Percentiles rank a stretch among this genome's conserved stretches.
These are phyloP conservation scores for Paradoxurus hermaphroditus DNA, from an alignment of 2,113 vertebrate species.

Conservation along the genomic window DNA sequence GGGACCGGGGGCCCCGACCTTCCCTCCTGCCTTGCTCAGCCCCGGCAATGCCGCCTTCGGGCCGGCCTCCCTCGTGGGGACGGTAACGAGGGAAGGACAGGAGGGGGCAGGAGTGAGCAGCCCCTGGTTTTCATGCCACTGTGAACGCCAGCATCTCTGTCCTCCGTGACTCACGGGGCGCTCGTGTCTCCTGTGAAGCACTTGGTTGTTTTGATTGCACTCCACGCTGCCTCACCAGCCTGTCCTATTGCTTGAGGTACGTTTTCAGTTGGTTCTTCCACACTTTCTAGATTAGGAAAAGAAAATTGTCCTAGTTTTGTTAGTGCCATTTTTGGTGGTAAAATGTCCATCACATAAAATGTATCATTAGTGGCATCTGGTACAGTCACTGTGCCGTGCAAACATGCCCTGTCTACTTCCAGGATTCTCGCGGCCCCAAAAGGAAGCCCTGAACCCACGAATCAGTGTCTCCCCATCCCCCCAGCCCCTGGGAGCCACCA, in stretches of 20 bases:
- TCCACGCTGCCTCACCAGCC: background rate
- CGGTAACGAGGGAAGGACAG: background rate
- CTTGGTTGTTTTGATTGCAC: background rate
- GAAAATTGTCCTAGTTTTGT: background rate
- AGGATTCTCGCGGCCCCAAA: background rate
- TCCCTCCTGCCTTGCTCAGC: background rate
- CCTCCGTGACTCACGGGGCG: background rate
- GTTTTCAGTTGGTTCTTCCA: background rate
- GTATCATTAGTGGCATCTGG: background rate
- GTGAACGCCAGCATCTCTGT: background rate
- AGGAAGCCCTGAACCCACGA: background rate
- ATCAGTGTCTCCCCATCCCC: background rate
- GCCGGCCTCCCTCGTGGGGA: background rate
- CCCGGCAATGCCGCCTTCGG: too few species aligned
- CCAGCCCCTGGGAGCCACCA: background rate
- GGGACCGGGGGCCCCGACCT: background rate
- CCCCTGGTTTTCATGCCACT: rapidly evolving
- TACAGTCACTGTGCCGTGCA: background rate
- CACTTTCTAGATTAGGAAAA: background rate
- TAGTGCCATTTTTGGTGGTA: background rate
- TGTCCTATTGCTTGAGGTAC: background rate
- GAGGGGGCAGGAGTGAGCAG: background rate
- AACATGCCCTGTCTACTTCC: background rate
- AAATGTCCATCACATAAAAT: background rate
- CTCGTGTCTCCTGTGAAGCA: rapidly evolving